These are phyloP conservation scores for Pachyrhynchus sulphureomaculatus DNA, from an alignment of 1,140 invertebrate species.

Conservation along the genomic window DNA sequence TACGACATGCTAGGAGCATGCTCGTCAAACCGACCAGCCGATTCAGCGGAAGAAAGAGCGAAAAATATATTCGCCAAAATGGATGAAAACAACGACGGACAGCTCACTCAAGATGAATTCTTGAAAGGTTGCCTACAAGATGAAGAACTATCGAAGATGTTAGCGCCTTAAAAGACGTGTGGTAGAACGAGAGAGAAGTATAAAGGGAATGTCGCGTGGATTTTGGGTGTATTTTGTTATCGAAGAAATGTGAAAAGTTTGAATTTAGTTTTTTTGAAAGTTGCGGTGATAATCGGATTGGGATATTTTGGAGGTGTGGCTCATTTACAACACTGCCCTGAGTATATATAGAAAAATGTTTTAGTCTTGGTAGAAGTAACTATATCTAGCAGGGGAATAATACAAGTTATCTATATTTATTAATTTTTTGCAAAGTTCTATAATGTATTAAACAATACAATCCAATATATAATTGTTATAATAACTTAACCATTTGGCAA, in stretches of 20 bases:
- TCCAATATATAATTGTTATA: too few relatives aligned
- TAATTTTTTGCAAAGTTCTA: too few relatives aligned
- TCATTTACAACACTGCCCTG: too few relatives aligned
- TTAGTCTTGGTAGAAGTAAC: too few relatives aligned
- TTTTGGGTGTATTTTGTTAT: neutral
- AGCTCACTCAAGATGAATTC: conserved; percentile 97
- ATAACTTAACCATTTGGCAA: too few relatives aligned
- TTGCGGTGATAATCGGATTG: too few relatives aligned
- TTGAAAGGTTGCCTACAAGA: conserved; percentile 98
- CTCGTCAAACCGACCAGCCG: conserved; percentile 87
- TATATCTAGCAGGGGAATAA: too few relatives aligned
- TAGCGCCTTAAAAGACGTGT: conserved; percentile 80
- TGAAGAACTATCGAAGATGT: conserved; percentile 93
- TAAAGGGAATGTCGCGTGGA: neutral
- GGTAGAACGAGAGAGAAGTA: neutral
- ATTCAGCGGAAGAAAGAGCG: conserved; percentile 93
- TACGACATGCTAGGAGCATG: conserved; percentile 98
- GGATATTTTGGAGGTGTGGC: too few relatives aligned
- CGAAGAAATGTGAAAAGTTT: neutral
- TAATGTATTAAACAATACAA: too few relatives aligned
- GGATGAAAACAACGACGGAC: conserved; percentile 98
- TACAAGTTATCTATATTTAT: too few relatives aligned
- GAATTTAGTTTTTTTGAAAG: too few relatives aligned
- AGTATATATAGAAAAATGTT: too few relatives aligned
- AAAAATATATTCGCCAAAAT: conserved; percentile 99